Percentiles rank a stretch among this genome's conserved stretches.
Evolutionary conservation across 2,888 invertebrate genomes (phyloP).

Genomic region (Diogma glabrata): DNA sequence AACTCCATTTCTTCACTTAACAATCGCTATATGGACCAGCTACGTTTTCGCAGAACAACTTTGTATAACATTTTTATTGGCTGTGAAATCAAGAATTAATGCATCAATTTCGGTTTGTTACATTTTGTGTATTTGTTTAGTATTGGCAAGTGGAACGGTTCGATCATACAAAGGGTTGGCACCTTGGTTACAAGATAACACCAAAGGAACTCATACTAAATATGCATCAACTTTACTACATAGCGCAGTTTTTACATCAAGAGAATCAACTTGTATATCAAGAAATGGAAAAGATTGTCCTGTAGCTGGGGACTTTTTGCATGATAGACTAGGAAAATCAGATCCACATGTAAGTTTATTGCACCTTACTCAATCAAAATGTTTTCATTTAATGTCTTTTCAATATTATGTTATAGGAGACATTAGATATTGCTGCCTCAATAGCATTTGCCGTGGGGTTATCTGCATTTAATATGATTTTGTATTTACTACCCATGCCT

Average conservation of each 20-base stretch:
- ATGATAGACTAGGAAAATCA: conserved; percentile 33
- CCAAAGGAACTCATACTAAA: conserved; percentile 66
- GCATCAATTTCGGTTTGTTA: conserved; percentile 72
- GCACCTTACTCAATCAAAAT: not conserved
- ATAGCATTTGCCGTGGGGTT: conserved; percentile 74
- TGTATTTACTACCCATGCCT: conserved; percentile 76
- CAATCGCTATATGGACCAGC: conserved; percentile 69
- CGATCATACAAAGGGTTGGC: conserved; percentile 67
- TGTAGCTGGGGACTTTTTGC: conserved; percentile 33
- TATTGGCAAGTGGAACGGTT: conserved; percentile 64
- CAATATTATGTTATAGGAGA: not conserved
- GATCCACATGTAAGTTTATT: conserved; percentile 32
- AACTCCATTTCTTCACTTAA: conserved; percentile 48
- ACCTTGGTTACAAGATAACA: conserved; percentile 70
- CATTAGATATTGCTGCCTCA: conserved; percentile 61
- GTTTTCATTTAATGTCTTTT: not conserved
- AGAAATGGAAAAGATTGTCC: conserved; percentile 35
- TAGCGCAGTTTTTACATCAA: conserved; percentile 53
- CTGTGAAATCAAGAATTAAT: conserved; percentile 64
- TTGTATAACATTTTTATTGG: conserved; percentile 67
- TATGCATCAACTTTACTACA: conserved; percentile 68
- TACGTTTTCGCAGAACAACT: conserved; percentile 79
- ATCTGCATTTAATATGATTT: conserved; percentile 68
- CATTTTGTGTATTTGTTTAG: conserved; percentile 56
- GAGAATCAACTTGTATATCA: conserved; percentile 41